These are phyloP conservation scores for Leptopilina syphax DNA, from an alignment of 2,888 invertebrate species.

Conservation along the genomic window DNA sequence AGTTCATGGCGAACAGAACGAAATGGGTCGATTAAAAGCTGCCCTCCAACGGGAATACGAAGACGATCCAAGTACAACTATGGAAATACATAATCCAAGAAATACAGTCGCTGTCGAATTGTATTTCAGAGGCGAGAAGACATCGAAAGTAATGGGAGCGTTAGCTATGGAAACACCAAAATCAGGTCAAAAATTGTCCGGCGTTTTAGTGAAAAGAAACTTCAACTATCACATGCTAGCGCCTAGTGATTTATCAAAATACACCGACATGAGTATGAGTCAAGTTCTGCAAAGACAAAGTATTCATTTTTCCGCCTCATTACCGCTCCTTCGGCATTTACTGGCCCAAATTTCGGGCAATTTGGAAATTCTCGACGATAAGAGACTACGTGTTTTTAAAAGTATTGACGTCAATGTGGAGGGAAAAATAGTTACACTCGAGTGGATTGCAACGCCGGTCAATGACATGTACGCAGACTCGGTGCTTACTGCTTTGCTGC, in stretches of 20 bases:
- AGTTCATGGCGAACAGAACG: slow-evolving; percentile 99
- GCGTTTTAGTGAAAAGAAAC: slow-evolving; percentile 96
- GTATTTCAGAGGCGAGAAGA: slow-evolving; percentile 98
- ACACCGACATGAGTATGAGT: slow-evolving; percentile 96
- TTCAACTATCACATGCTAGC: slow-evolving; percentile 98
- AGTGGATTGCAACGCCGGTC: slow-evolving; percentile 97
- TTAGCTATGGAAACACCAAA: slow-evolving; percentile 90
- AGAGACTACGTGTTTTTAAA: slow-evolving; percentile 88
- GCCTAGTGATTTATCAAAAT: slow-evolving; percentile 94
- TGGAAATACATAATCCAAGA: slow-evolving; percentile 95
- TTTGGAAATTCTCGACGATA: slow-evolving; percentile 85
- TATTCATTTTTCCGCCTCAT: slow-evolving; percentile 89
- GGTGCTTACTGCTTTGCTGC: slow-evolving; percentile 90
- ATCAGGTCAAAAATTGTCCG: slow-evolving; percentile 89
- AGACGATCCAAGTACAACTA: slow-evolving; percentile 87
- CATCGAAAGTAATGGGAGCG: slow-evolving; percentile 97
- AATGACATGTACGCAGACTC: slow-evolving; percentile 99
- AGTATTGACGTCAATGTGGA: slow-evolving; percentile 90
- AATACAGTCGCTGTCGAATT: slow-evolving; percentile 96
- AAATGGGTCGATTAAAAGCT: slow-evolving; percentile 97
- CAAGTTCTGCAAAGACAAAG: slow-evolving; percentile 95
- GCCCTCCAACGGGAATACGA: slow-evolving; percentile 96
- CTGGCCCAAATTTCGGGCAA: slow-evolving; percentile 88
- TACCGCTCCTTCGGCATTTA: slow-evolving; percentile 85
- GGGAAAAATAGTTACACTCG: slow-evolving; percentile 89